Base-by-base conservation (phyloP, 2,797 vertebrate species). In the Orientallactaga sibirica region DNA sequence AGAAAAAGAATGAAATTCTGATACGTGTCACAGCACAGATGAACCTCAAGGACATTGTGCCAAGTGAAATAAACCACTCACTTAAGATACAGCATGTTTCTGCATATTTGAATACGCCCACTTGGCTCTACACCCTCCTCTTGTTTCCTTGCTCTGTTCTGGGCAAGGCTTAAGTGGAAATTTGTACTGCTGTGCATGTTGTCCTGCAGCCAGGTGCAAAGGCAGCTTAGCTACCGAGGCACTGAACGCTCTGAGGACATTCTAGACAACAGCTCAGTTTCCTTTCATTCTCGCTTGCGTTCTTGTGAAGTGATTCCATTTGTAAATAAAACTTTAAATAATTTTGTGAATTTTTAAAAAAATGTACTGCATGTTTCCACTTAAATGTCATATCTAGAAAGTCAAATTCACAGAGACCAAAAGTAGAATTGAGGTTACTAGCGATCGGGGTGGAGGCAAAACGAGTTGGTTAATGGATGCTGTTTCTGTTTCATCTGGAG, bases 401-500 rank as follows among this genome's bases (percentile, higher is more conserved):
- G 62, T 75, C 64, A 74, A 62, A 67, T 52, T 74, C 58, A 37
- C 8, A 86, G 87, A 91, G 41, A 68, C 19, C 24, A 48, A 41
- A 92, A 83, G 29, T 41, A 83, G 62, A 91, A 43, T 6, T 48
- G 67, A 19, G 37, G 41, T 84, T 79, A 37, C 37, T 1, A 41
- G 68, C 16, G 37, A 20, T n/a, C 52, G 37, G 25, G 29, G 12
- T 62, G 64, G 14, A 58, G 24, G 66, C 25, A 9, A 20, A 8
- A 12, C 15, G 14, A 41, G 52, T 41, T 64, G 58, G 41, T 9
- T 81, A 83, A 79, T 79, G 64, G 29, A 80, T 55, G 20, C 11
- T 5, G 48, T 80, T 93, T 77, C 91, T 68, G 58, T 92, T 90
- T 95, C 83, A 66, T 78, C 68, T 80, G 27, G 62, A 71, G 52